Percentiles rank a stretch among this genome's conserved stretches.
phyloP scores from a whole-genome alignment of 2,888 invertebrate species.

The Smittia aterrima region DNA sequence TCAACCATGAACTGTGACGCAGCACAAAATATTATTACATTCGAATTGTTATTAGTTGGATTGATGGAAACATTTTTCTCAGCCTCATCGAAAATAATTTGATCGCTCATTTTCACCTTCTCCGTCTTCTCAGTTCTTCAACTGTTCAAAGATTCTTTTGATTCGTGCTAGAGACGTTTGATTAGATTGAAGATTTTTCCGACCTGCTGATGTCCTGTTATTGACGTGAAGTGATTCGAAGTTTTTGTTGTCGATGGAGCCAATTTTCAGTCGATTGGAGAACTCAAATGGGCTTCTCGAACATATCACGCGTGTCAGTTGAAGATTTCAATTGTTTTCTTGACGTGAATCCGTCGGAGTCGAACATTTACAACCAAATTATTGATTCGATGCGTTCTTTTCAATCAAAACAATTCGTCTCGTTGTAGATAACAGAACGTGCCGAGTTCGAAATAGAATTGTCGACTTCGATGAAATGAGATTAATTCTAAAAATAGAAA shows the following conservation, averaged over 20 bases:
- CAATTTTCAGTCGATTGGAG: neutral
- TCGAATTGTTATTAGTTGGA: constrained; percentile 5
- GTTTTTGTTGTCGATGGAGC: neutral
- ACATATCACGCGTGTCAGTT: too few relatives aligned
- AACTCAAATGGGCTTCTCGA: neutral
- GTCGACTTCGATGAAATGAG: too few relatives aligned
- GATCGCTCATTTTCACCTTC: constrained; percentile 1
- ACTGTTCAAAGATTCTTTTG: neutral
- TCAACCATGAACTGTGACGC: constrained; percentile 17
- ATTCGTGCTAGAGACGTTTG: neutral
- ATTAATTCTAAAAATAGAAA: too few relatives aligned
- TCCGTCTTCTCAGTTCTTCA: too few relatives aligned
- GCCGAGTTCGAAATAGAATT: too few relatives aligned
- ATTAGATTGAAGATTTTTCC: too few relatives aligned
- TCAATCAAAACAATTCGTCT: too few relatives aligned
- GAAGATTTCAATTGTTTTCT: too few relatives aligned
- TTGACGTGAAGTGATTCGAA: neutral
- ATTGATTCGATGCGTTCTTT: too few relatives aligned
- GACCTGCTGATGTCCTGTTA: constrained; percentile 9
- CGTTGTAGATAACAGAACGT: too few relatives aligned
- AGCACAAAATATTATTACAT: constrained; percentile 27
- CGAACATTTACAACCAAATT: too few relatives aligned
- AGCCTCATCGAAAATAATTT: neutral
- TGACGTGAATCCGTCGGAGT: too few relatives aligned
- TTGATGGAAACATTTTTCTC: neutral